These are phyloP conservation scores for Drosophila borborema DNA, from an alignment of 2,888 invertebrate species.

Conservation along the genomic window DNA sequence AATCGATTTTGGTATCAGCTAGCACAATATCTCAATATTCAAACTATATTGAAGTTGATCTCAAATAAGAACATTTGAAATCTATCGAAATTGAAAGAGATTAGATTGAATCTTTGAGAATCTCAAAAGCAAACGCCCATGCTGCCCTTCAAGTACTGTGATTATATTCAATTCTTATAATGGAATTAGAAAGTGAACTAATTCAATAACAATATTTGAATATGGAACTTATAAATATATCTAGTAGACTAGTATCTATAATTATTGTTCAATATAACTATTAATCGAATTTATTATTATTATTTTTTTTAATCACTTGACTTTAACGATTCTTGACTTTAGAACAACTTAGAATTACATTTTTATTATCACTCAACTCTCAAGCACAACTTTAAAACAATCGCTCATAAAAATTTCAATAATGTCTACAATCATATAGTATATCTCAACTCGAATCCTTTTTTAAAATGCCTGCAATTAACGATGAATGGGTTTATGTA, in stretches of 20 bases:
- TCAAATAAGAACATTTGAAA: background rate
- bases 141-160: too few relatives aligned
- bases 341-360: too few relatives aligned
- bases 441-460: background rate
- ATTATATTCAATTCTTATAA: too few relatives aligned
- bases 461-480: background rate
- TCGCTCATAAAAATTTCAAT: background rate
- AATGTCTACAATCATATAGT: background rate
- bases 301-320: too few relatives aligned
- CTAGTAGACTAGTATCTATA: too few relatives aligned
- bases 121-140: background rate
- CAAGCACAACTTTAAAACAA: background rate
- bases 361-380: too few relatives aligned
- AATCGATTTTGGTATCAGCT: background rate
- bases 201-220: too few relatives aligned
- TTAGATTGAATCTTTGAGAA: background rate
- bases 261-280: too few relatives aligned
- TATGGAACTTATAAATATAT: too few relatives aligned
- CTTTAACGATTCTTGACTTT: too few relatives aligned
- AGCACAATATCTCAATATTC: background rate
- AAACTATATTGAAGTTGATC: background rate
- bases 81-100: background rate
- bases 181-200: too few relatives aligned
- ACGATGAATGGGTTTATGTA: background rate
- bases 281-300: too few relatives aligned